A percentile compares a stretch with the other conserved stretches of the same genome.
These are phyloP conservation scores for Phalera bucephala DNA, from an alignment of 2,888 invertebrate species.

Conservation along the genomic window DNA sequence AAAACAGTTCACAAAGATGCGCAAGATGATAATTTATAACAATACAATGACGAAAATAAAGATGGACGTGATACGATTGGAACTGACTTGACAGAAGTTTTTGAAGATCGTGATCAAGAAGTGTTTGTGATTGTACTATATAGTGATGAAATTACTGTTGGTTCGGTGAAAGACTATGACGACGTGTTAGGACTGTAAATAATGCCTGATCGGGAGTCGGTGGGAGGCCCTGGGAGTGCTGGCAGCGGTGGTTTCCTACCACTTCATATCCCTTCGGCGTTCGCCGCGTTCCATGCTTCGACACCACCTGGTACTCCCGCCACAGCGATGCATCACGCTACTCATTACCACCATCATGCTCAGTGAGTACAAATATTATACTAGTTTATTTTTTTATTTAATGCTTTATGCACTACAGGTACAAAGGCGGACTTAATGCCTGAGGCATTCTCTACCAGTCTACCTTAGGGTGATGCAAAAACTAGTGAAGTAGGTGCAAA, in stretches of 20 bases:
- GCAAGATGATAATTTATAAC: slow-evolving; percentile 38
- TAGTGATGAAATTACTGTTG: slow-evolving; percentile 33
- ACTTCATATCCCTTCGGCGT: slow-evolving; percentile 82
- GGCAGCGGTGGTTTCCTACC: slow-evolving; percentile 83
- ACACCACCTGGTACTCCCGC: slow-evolving; percentile 82
- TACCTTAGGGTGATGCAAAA: too few relatives aligned
- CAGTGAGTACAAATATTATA: slow-evolving; percentile 59
- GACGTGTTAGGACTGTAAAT: slow-evolving; percentile 60
- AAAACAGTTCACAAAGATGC: slow-evolving; percentile 37
- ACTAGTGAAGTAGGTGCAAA: too few relatives aligned
- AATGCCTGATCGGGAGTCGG: slow-evolving; percentile 82
- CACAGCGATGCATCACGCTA: slow-evolving; percentile 84
- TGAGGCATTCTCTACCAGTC: too few relatives aligned
- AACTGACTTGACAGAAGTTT: slow-evolving; percentile 64
- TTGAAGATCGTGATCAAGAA: slow-evolving; percentile 15
- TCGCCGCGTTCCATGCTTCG: slow-evolving; percentile 85
- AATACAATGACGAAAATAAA: slow-evolving; percentile 48
- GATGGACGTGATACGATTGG: slow-evolving; percentile 58
- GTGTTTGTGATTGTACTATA: slow-evolving; percentile 30
- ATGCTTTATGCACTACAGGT: too few relatives aligned
- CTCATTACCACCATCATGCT: slow-evolving; percentile 78
- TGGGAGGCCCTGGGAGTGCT: slow-evolving; percentile 80
- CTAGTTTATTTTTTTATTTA: too few relatives aligned
- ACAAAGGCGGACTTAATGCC: too few relatives aligned
- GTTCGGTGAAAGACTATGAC: slow-evolving; percentile 47